A percentile compares a stretch with the other conserved stretches of the same genome.
Evolutionary conservation across 2,797 vertebrate genomes (phyloP).

Genomic region (Artibeus jamaicensis): DNA sequence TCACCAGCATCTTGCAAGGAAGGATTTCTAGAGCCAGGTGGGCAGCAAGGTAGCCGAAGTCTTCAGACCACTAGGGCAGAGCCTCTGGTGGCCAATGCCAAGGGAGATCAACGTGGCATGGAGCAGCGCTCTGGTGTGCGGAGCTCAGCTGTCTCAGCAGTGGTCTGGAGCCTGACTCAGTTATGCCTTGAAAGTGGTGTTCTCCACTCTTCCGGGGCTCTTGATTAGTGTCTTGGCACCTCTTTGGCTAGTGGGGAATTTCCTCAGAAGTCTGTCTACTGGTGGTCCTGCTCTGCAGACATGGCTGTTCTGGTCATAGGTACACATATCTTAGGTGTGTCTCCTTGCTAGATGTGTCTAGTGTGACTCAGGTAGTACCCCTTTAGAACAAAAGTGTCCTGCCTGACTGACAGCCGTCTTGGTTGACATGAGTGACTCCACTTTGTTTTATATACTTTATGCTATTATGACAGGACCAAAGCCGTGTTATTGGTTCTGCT

Average conservation of each 20-base stretch:
- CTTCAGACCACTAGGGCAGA: neutral
- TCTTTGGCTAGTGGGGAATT: neutral
- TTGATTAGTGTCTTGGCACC: neutral
- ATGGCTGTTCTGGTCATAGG: too few relatives aligned
- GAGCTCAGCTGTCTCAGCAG: neutral
- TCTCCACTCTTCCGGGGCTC: neutral
- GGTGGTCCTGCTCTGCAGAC: too few relatives aligned
- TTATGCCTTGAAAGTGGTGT: neutral
- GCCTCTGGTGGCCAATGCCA: too few relatives aligned
- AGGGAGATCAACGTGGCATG: neutral
- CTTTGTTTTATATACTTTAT: too few relatives aligned
- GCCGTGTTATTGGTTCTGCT: too few relatives aligned
- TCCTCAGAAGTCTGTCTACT: neutral
- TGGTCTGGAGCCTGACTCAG: neutral
- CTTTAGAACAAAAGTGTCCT: too few relatives aligned
- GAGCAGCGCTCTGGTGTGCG: neutral
- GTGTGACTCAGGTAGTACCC: too few relatives aligned
- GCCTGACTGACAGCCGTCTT: too few relatives aligned
- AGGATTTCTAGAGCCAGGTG: neutral
- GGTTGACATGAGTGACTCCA: too few relatives aligned
- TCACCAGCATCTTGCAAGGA: neutral
- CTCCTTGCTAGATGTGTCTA: too few relatives aligned
- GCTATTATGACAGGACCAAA: too few relatives aligned
- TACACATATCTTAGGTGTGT: too few relatives aligned
- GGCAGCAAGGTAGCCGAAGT: neutral